Percentiles rank a stretch among this genome's conserved stretches.
Evolutionary conservation across 2,797 vertebrate genomes (phyloP).

Genomic region (Psittacula echo): DNA sequence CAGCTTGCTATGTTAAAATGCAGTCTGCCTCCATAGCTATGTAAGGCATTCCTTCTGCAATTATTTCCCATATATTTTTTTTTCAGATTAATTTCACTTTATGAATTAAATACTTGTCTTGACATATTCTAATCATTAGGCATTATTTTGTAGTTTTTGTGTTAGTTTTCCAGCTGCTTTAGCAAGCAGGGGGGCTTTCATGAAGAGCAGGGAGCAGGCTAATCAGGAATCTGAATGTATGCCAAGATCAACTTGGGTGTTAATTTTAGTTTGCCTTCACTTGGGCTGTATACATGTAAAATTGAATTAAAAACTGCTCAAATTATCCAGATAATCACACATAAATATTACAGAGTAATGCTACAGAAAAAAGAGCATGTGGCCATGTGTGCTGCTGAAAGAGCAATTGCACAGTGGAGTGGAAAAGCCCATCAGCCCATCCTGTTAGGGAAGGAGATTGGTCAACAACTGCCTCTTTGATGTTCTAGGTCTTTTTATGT

Average conservation of each 20-base stretch:
- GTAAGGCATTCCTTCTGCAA: not conserved
- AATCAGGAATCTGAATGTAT: not conserved
- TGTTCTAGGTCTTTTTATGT: constrained; percentile 35
- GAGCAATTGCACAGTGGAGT: not conserved
- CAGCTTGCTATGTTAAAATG: not conserved
- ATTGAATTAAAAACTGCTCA: not conserved
- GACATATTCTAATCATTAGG: not conserved
- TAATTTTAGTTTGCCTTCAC: constrained; percentile 1
- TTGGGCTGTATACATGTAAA: not conserved
- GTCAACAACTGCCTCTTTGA: constrained; percentile 54
- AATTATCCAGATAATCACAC: not conserved
- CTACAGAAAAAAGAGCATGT: not conserved
- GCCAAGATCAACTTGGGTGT: not conserved
- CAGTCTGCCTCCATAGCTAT: not conserved
- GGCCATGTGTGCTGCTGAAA: not conserved
- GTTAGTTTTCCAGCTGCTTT: not conserved
- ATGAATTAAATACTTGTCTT: not conserved
- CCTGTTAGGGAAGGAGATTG: not conserved
- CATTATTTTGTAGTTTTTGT: not conserved
- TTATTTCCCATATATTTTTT: not conserved
- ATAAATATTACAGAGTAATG: not conserved
- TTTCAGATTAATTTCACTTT: not conserved
- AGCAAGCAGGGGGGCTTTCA: not conserved
- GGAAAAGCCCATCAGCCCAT: constrained; percentile 22
- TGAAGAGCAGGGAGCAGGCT: not conserved